phyloP scores from a whole-genome alignment of 1,140 invertebrate genomes.

The Neoseiulus cucumeris region DNA sequence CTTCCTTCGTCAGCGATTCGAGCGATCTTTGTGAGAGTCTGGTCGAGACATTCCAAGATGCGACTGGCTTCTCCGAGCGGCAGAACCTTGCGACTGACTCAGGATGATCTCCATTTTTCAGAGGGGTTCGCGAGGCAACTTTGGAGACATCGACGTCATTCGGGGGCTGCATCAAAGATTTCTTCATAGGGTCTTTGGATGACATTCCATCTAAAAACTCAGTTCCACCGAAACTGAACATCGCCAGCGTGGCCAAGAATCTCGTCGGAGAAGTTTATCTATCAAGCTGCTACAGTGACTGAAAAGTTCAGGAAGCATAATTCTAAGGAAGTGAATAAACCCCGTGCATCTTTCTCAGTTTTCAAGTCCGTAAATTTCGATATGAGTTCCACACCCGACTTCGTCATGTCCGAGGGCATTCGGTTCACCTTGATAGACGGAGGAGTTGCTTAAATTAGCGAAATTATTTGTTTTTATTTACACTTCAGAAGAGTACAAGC shows the following conservation, averaged over 20 bases:
- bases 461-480: not conserved
- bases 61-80: not conserved
- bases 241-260: not conserved
- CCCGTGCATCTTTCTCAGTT: no score
- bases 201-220: not conserved
- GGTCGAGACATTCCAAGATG: not conserved
- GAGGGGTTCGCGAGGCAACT: not conserved
- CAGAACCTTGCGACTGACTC: not conserved
- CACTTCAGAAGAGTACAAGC: no score
- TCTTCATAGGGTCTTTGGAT: not conserved
- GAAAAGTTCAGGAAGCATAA: not conserved
- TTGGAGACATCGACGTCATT: not conserved
- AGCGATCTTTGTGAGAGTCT: no score
- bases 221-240: not conserved
- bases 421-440: no score
- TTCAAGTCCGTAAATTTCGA: no score
- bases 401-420: not conserved
- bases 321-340: not conserved
- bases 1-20: no score
- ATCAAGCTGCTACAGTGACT: not conserved
- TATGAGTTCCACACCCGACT: not conserved
- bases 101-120: not conserved
- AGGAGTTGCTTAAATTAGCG: not conserved
- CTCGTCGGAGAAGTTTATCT: not conserved
- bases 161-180: not conserved